Percentiles rank a stretch among this genome's conserved stretches.
These are phyloP conservation scores for Calliphora vicina DNA, from an alignment of 1,140 invertebrate species.

Conservation along the genomic window DNA sequence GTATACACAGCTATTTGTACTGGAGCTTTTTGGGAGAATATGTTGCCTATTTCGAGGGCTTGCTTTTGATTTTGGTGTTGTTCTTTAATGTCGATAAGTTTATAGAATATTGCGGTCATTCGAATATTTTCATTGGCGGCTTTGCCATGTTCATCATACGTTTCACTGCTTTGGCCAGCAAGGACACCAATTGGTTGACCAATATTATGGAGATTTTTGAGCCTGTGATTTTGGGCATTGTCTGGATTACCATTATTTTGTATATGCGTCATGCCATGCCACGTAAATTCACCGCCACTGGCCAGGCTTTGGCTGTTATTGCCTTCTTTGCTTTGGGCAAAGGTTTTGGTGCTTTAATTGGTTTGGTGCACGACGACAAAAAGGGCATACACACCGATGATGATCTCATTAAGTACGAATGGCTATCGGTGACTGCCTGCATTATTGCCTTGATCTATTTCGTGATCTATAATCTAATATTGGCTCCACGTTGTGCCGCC, in stretches of 20 bases:
- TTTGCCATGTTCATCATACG: slow-evolving; percentile 81
- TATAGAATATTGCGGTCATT: slow-evolving; percentile 85
- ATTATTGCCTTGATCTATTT: slow-evolving; percentile 73
- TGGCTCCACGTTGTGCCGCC: slow-evolving; percentile 74
- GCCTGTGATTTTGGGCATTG: slow-evolving; percentile 80
- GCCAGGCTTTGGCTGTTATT: slow-evolving; percentile 82
- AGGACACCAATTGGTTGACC: slow-evolving; percentile 70
- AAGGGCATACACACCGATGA: slow-evolving; percentile 39
- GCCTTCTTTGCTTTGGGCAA: slow-evolving; percentile 83
- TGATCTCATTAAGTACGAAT: slow-evolving; percentile 66
- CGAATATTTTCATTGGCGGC: slow-evolving; percentile 81
- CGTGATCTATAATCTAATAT: slow-evolving; percentile 73
- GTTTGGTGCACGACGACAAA: slow-evolving; percentile 66
- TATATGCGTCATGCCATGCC: slow-evolving; percentile 84
- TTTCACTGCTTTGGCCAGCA: slow-evolving; percentile 75
- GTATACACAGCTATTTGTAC: slow-evolving; percentile 78
- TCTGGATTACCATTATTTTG: slow-evolving; percentile 84
- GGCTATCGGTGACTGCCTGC: slow-evolving; percentile 71
- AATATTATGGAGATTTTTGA: slow-evolving; percentile 79
- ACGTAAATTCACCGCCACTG: slow-evolving; percentile 79
- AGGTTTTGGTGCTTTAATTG: slow-evolving; percentile 71
- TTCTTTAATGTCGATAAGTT: slow-evolving; percentile 81
- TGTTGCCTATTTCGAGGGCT: slow-evolving; percentile 56
- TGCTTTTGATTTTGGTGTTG: slow-evolving; percentile 72
- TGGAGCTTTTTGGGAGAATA: slow-evolving; percentile 64